Evolutionary conservation across 2,113 vertebrate genomes (phyloP).

Genomic region (Rhinoptilus africanus): DNA sequence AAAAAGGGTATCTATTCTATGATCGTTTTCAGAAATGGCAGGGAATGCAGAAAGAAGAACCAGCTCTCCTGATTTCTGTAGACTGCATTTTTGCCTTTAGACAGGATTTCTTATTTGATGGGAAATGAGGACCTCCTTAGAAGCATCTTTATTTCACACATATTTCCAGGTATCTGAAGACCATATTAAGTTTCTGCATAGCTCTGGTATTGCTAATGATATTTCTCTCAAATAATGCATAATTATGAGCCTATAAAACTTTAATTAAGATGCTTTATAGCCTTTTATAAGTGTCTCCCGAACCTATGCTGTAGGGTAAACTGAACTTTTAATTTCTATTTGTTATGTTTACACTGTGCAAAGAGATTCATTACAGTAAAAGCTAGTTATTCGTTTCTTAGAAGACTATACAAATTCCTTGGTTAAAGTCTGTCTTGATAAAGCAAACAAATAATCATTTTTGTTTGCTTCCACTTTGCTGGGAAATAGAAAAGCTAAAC

Average conservation of each 20-base stretch:
- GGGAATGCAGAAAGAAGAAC: neutral
- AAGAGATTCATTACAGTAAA: neutral
- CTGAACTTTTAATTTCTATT: constrained; percentile 22
- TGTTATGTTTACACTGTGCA: neutral
- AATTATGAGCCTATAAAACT: constrained; percentile 28
- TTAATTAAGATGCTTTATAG: constrained; percentile 34
- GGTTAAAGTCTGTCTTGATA: neutral
- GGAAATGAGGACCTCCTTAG: neutral
- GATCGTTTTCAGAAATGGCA: neutral
- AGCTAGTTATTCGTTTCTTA: neutral
- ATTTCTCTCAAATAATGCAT: neutral
- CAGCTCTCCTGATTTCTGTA: neutral
- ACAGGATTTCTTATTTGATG: neutral
- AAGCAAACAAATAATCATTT: neutral
- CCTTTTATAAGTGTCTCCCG: neutral
- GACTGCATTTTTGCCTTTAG: neutral
- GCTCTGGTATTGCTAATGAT: neutral
- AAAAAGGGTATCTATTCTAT: neutral
- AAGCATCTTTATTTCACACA: neutral
- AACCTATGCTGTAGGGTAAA: neutral
- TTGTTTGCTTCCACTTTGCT: neutral
- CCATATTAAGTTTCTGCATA: neutral
- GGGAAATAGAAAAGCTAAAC: neutral
- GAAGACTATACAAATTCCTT: neutral
- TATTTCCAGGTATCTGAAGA: neutral